Evolutionary conservation across 1,140 invertebrate genomes (phyloP).

Genomic region (Microplitis demolitor): DNA sequence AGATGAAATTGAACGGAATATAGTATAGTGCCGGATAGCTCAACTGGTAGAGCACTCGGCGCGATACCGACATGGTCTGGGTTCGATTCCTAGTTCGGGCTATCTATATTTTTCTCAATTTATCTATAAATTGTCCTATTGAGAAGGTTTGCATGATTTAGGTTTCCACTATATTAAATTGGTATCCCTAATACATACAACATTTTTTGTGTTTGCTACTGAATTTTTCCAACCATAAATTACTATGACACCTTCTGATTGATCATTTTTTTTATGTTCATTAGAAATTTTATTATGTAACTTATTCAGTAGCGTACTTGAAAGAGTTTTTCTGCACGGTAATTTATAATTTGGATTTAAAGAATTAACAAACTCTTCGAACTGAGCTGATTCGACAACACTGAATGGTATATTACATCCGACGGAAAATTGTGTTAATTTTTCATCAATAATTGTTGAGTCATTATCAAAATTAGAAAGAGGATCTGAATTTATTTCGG

Average conservation of each 20-base stretch:
- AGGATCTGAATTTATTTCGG: background rate
- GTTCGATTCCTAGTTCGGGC: too few species aligned
- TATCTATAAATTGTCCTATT: too few species aligned
- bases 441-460: background rate
- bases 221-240: slow-evolving; percentile 16
- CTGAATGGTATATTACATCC: background rate
- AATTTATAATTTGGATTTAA: background rate
- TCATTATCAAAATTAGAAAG: background rate
- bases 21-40: too few species aligned
- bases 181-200: background rate
- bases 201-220: slow-evolving; percentile 4
- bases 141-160: too few species aligned
- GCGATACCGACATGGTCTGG: too few species aligned
- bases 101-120: too few species aligned
- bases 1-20: too few species aligned
- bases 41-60: too few species aligned
- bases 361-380: background rate
- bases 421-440: background rate
- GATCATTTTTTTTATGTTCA: background rate
- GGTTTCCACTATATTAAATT: too few species aligned
- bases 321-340: slow-evolving; percentile 5
- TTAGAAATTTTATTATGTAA: background rate
- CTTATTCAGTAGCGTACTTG: background rate
- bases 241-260: background rate
- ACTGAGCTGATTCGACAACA: background rate